Base-by-base conservation (phyloP, 2,888 invertebrate species). In the Dryococelus australis region DNA sequence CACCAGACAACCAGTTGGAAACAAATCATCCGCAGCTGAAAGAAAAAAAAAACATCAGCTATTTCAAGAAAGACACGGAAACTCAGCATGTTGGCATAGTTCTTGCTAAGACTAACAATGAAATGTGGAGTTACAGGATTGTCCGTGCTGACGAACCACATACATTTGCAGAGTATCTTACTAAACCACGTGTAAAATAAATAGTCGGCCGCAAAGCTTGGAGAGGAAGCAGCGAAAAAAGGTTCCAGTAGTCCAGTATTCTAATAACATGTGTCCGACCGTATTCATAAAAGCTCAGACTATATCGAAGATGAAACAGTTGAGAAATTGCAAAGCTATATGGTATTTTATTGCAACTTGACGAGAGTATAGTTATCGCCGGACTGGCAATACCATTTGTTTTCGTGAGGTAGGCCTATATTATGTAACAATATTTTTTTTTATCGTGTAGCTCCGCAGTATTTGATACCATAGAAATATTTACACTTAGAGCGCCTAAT, bases 311-410 rank as follows among this genome's bases (percentile, higher is more conserved):
- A 80, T 80, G 80, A 80, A 80, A 20, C 24, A 26, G 24, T 80
- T 80, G 27, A 65, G n/a, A 85, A n/a, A 85, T 43, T 79, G 53
- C 20, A 80, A 35, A 26, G 26, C 27, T n/a, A 6, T 51, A 24
- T 6, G 5, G 78, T 27, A 65, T 85, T 81, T 87, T 28, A 51
- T 86, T 90, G 89, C 90, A 89, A 88, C 89, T 90, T 91, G 26
- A 86, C 12, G 85, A 53, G 20, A 87, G 47, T 86, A 47, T 53
- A 47, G 20, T 35, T 84, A n/a, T 84, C 26, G 35, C 84, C 35
- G 26, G 84, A 47, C 84, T 84, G n/a, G 16, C 84, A 43, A 84
- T 84, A 84, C 43, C 26, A 27, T 20, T 84, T 84, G 84, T 84
- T 84, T 84, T 47, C 13, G 12, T 35, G 84, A 28, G 35, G 26